phyloP scores from a whole-genome alignment of 23 tunicate species.

The Phallusia fumigata region DNA sequence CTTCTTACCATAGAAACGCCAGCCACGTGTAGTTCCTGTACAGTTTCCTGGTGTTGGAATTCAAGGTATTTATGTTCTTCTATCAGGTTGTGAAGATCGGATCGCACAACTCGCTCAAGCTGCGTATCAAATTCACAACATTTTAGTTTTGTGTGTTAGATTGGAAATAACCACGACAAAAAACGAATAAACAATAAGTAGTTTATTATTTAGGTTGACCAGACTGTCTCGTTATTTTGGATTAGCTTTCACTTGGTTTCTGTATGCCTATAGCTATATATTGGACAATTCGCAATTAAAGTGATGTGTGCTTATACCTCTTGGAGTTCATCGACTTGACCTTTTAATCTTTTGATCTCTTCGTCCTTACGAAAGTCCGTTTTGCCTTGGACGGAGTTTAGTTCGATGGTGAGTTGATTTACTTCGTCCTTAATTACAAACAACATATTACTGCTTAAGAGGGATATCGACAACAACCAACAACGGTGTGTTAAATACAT shows the following conservation, averaged over 20 bases:
- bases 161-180: too few relatives aligned
- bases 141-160: too few relatives aligned
- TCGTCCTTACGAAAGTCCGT: not conserved
- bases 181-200: too few relatives aligned
- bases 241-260: too few relatives aligned
- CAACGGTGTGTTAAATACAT: not conserved
- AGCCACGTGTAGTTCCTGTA: not conserved
- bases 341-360: not conserved
- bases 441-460: not conserved
- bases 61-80: not conserved
- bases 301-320: not conserved
- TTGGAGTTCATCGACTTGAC: constrained; percentile 10
- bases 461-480: not conserved
- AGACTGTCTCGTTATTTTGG: too few relatives aligned
- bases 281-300: too few relatives aligned
- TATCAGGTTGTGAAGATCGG: not conserved
- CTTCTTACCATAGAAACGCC: constrained; percentile 6
- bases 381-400: constrained; percentile 16
- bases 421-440: constrained; percentile 10
- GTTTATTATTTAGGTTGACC: too few relatives aligned
- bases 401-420: not conserved
- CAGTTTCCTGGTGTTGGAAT: not conserved
- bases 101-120: not conserved
- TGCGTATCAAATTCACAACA: not conserved
- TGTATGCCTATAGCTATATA: not conserved